Evolutionary conservation across 1,140 invertebrate genomes (phyloP), one percentile per base, ranked within the genome.

Genomic region (Zophobas morio): DNA sequence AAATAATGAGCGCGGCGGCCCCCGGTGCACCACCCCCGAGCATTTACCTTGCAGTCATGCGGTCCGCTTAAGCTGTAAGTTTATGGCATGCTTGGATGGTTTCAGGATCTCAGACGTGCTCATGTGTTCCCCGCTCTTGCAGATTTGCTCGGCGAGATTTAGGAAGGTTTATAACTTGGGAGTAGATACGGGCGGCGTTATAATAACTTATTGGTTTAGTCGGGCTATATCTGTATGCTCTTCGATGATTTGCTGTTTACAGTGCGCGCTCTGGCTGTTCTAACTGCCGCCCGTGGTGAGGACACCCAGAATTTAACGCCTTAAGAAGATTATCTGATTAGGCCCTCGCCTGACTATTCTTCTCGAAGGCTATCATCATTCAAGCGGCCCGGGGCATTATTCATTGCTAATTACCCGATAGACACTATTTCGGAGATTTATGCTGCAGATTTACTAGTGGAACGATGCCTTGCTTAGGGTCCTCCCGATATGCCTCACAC

Each of bases 1-100:
- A 86, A 86, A 85, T 86, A 86, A 86, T 85, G 82, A 85, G 84
- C 83, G 83, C 84, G 83, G 72, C 70, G 70, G 53, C 42, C 66
- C 75, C 75, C 78, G 39, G 75, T 54, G 56, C 46, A 42, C 20
- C 20, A 20, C 73, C 56, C 75, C 66, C 76, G 72, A 80, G 79
- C 82, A 79, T 83, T 84, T 82, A 84, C 82, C 84, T 84, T 80
- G 78, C 82, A 85, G 83, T 84, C 84, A 82, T 84, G 83, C 80
- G 83, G 83, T 84, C 81, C 83, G 80, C 82, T 82, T 84, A 84
- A 85, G 82, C 81, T 80, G 77, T 72, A 81, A 82, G 83, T 85
- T 85, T 85, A 85, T 83, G 83, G 81, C 81, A 81, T 78, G 82
- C 81, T 84, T 75, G 78, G 80, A 83, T 84, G 82, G 81, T 83